These are phyloP conservation scores for Chloroclystis v-ata DNA, from an alignment of 2,888 invertebrate species.

Conservation along the genomic window DNA sequence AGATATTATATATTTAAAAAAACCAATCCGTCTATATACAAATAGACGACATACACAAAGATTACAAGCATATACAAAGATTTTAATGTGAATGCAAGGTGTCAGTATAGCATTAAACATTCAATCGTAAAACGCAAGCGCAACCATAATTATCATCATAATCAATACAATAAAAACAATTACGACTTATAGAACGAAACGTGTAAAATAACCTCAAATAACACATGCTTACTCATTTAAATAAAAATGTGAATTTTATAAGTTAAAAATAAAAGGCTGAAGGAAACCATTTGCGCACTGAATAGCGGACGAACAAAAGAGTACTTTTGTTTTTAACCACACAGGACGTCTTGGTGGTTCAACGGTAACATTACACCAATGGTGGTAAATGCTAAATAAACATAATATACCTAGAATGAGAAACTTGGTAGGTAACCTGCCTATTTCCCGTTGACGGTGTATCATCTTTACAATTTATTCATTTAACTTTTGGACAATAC, in stretches of 20 bases:
- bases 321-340: slow-evolving; percentile 49
- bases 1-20: no score
- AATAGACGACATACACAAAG: no score
- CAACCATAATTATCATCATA: slow-evolving; percentile 46
- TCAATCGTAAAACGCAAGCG: slow-evolving; percentile 45
- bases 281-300: slow-evolving; percentile 37
- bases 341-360: slow-evolving; percentile 55
- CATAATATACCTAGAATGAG: background rate
- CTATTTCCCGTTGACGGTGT: no score
- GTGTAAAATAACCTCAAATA: background rate
- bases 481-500: no score
- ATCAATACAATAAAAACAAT: slow-evolving; percentile 6
- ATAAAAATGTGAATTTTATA: no score
- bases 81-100: no score
- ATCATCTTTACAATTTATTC: no score
- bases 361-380: slow-evolving; percentile 47
- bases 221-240: no score
- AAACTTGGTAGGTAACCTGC: no score
- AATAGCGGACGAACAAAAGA: slow-evolving; percentile 46
- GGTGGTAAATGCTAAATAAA: background rate
- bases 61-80: no score
- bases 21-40: no score
- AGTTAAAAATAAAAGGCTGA: slow-evolving; percentile 1
- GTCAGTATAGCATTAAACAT: slow-evolving; percentile 26
- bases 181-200: slow-evolving; percentile 22